These are phyloP conservation scores for Oceanodroma tethys DNA, from an alignment of 2,113 vertebrate species.

Conservation along the genomic window DNA sequence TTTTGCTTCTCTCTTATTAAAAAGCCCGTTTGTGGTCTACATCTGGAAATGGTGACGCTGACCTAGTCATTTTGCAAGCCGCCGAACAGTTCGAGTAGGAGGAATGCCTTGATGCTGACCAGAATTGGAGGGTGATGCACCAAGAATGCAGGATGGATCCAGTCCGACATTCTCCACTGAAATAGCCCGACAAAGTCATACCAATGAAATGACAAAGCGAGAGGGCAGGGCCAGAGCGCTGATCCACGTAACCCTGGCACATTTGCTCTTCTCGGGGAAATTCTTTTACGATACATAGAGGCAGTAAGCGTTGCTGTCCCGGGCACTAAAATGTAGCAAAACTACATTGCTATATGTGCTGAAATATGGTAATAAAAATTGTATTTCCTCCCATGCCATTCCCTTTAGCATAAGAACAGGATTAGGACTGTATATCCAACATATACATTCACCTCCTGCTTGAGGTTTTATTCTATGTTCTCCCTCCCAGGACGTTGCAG, in stretches of 20 bases:
- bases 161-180: not conserved
- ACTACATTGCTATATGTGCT: not conserved
- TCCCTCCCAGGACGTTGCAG: not conserved
- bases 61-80: not conserved
- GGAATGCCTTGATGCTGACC: not conserved
- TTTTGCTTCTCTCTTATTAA: not conserved
- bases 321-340: not conserved
- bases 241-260: not conserved
- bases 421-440: not conserved
- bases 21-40: not conserved
- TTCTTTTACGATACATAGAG: not conserved
- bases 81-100: fast-evolving
- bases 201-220: not conserved
- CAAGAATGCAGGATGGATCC: not conserved
- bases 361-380: not conserved
- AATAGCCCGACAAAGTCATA: not conserved
- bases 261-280: not conserved
- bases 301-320: not conserved
- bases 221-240: not conserved
- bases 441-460: not conserved
- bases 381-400: not conserved
- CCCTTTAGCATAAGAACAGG: not conserved
- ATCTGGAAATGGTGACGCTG: not conserved
- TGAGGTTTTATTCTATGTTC: not conserved
- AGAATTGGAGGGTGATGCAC: not conserved